Evolutionary conservation across 2,113 vertebrate species (phyloP).

Genomic region (Poecile atricapillus): DNA sequence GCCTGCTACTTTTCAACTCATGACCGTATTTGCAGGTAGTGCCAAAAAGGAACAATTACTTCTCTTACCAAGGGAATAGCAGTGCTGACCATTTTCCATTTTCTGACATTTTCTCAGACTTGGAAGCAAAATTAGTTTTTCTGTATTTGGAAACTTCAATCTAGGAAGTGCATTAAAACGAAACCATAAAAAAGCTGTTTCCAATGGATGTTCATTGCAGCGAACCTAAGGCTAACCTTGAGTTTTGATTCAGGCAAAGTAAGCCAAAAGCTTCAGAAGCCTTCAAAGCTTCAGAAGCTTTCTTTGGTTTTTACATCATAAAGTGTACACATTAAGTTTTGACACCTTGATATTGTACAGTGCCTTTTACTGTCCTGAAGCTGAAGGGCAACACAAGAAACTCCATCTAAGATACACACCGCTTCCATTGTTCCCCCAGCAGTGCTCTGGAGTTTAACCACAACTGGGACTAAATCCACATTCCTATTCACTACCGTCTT

Average conservation of each 20-base stretch:
- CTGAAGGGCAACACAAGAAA: background rate
- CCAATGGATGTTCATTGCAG: background rate
- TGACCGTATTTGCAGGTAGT: background rate
- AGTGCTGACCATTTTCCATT: background rate
- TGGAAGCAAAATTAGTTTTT: conserved; percentile 5
- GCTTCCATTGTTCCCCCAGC: accelerated
- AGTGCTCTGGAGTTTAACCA: background rate
- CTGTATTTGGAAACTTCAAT: conserved; percentile 8
- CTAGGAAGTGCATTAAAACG: background rate
- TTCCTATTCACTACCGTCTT: background rate
- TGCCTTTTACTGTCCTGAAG: background rate
- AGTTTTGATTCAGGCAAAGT: background rate
- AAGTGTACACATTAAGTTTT: background rate
- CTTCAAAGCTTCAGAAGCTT: background rate
- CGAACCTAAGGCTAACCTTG: background rate
- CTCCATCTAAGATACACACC: background rate
- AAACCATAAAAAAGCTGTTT: background rate
- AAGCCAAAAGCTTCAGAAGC: background rate
- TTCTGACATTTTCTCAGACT: background rate
- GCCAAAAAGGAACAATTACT: conserved; percentile 27
- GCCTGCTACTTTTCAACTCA: conserved; percentile 14
- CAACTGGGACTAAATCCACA: background rate
- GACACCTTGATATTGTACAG: background rate
- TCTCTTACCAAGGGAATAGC: background rate
- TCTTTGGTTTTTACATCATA: background rate